Base-by-base conservation (phyloP, 2,113 vertebrate genomes). In the Pachyramphus minor region DNA sequence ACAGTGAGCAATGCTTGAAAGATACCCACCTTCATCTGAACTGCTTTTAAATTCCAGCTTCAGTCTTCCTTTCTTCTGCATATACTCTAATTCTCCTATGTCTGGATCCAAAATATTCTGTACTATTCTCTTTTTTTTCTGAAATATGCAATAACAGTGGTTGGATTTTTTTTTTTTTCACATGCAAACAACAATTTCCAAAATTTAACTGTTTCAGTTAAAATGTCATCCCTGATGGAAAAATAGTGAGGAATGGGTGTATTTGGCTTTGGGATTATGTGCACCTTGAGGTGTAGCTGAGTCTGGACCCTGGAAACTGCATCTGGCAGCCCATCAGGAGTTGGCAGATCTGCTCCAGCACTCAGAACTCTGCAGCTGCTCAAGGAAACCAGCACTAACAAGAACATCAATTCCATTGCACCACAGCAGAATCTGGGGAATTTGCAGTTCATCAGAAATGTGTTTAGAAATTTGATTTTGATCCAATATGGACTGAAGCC, bases 401-500 rank as follows among this genome's bases (percentile, higher is more conserved):
- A 41, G 42, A 84, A 78, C 91, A 91, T 33, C 52, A 52, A 53
- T 79, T 84, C 92, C 64, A 89, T 11, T 82, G 81, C 77, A 91
- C 41, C 69, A 50, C 66, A 71, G 77, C 58, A 91, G 49, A 85
- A 87, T 56, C 69, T 33, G 45, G 45, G 16, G 69, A 95, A 89
- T 53, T 75, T 94, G 73, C 81, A 96, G 91, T 37, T 93, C 62
- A 78, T 75, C 77, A 87, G 77, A 92, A 96, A 77, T 22, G 6
- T 35, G 72, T 64, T 89, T 89, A 91, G 74, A 91, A 95, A 81
- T 60, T 71, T 84, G 56, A 81, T 78, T 80, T 71, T 53, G 53
- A 91, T 87, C 87, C 94, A 89, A 39, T 25, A 45, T 49, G 73
- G 52, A 86, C 20, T 27, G 58, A 84, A 91, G 81, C 49, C 77